A percentile compares a stretch with the other conserved stretches of the same genome.
phyloP scores from a whole-genome alignment of 1,140 invertebrate species.

The Helicoverpa zea region DNA sequence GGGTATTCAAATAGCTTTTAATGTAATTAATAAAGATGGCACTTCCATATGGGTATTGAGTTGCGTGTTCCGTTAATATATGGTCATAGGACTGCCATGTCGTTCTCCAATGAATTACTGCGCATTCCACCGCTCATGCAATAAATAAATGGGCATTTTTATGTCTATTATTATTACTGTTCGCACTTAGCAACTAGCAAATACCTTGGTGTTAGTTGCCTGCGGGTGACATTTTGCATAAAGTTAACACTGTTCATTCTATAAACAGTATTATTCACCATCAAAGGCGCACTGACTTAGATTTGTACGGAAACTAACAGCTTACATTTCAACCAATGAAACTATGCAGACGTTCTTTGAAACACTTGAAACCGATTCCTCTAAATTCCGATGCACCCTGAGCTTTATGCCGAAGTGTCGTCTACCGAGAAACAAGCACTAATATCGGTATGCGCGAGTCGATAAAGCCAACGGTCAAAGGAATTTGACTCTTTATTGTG shows the following conservation, averaged over 20 bases:
- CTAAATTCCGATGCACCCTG: constrained; percentile 40
- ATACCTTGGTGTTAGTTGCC: constrained; percentile 5
- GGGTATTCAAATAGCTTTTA: background rate
- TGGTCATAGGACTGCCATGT: constrained; percentile 4
- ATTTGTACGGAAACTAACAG: background rate
- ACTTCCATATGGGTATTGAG: background rate
- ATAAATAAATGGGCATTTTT: background rate
- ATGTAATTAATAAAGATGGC: background rate
- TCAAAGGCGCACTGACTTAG: background rate
- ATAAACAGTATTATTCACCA: background rate
- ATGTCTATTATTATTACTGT: background rate
- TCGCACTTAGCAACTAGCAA: constrained; percentile 13
- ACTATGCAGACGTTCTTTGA: constrained; percentile 27
- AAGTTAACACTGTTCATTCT: background rate
- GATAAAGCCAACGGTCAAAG: constrained; percentile 55
- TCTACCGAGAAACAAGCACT: constrained; percentile 42
- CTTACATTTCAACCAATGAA: constrained; percentile 21
- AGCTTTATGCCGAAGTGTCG: constrained; percentile 25
- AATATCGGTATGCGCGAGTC: constrained; percentile 56
- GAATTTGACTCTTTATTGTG: constrained; percentile 57
- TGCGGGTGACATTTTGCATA: constrained; percentile 7
- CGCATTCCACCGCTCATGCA: background rate
- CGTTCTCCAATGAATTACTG: constrained; percentile 29
- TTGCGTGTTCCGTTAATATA: constrained; percentile 14
- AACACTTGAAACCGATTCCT: constrained; percentile 33